phyloP scores from a whole-genome alignment of 2,888 invertebrate genomes.

The Cryptocephalus primarius region DNA sequence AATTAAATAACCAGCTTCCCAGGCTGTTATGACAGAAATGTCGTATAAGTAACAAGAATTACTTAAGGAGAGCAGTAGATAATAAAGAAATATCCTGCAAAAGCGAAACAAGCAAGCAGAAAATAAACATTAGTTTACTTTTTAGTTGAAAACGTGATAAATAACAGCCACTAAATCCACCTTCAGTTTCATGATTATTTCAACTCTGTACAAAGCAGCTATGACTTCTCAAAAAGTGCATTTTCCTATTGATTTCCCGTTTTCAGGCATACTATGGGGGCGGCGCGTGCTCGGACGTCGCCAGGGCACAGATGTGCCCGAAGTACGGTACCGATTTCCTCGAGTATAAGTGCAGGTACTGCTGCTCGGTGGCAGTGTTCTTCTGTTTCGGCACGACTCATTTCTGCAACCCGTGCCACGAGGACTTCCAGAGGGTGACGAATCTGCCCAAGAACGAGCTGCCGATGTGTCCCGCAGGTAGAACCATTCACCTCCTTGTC shows the following conservation, averaged over 20 bases:
- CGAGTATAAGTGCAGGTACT: slow-evolving; percentile 98
- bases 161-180: too few species aligned
- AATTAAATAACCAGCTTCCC: too few species aligned
- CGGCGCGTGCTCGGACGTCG: slow-evolving; percentile 94
- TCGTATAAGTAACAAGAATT: too few species aligned
- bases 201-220: too few species aligned
- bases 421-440: slow-evolving; percentile 94
- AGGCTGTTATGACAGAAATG: neutral
- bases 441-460: slow-evolving; percentile 78
- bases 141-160: too few species aligned
- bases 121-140: too few species aligned
- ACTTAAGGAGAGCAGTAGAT: too few species aligned
- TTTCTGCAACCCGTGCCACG: slow-evolving; percentile 97
- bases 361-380: slow-evolving; percentile 97
- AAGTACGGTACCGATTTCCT: slow-evolving; percentile 96
- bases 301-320: slow-evolving; percentile 90
- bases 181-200: too few species aligned
- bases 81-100: too few species aligned
- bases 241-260: neutral
- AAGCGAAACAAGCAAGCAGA: too few species aligned
- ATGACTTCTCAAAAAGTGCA: neutral
- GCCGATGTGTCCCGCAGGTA: slow-evolving; percentile 90
- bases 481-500: neutral
- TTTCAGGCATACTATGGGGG: slow-evolving; percentile 90
- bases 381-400: slow-evolving; percentile 99